A percentile compares a stretch with the other conserved stretches of the same genome.
phyloP scores from a whole-genome alignment of 2,888 invertebrate species.

The Lysandra bellargus region DNA sequence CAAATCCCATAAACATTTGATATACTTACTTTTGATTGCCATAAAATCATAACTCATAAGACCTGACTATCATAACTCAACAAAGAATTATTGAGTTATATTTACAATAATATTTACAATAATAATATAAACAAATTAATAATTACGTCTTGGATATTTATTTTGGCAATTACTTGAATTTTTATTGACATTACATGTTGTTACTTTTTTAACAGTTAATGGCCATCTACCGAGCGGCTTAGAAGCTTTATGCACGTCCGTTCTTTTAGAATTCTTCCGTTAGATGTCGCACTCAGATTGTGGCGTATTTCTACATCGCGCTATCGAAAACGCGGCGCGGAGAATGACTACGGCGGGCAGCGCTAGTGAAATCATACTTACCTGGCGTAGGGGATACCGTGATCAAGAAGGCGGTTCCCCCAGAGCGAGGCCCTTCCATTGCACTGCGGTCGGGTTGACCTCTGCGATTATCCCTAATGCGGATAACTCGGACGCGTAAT shows the following conservation, averaged over 20 bases:
- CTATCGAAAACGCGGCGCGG: conserved; percentile 31
- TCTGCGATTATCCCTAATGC: conserved; percentile 57
- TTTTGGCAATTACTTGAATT: background rate
- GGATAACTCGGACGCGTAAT: conserved; percentile 57
- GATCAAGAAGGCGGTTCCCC: conserved; percentile 57
- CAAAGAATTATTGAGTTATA: background rate
- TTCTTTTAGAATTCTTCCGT: background rate
- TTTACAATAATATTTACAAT: no score
- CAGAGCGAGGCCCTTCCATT: conserved; percentile 55
- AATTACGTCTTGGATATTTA: background rate
- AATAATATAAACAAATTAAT: no score
- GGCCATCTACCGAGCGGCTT: background rate
- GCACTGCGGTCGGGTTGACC: conserved; percentile 58
- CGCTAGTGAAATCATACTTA: conserved; percentile 38
- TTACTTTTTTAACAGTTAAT: no score
- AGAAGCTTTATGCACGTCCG: background rate
- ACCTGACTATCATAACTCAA: no score
- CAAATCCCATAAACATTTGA: no score
- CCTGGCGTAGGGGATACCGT: conserved; percentile 53
- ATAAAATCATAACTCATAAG: no score
- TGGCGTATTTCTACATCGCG: conserved; percentile 32
- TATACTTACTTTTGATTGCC: no score
- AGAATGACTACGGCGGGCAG: conserved; percentile 18
- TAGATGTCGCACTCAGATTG: conserved; percentile 32
- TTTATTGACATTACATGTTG: no score